Evolutionary conservation across 2,113 vertebrate genomes (phyloP).

Genomic region (Crocuta crocuta): DNA sequence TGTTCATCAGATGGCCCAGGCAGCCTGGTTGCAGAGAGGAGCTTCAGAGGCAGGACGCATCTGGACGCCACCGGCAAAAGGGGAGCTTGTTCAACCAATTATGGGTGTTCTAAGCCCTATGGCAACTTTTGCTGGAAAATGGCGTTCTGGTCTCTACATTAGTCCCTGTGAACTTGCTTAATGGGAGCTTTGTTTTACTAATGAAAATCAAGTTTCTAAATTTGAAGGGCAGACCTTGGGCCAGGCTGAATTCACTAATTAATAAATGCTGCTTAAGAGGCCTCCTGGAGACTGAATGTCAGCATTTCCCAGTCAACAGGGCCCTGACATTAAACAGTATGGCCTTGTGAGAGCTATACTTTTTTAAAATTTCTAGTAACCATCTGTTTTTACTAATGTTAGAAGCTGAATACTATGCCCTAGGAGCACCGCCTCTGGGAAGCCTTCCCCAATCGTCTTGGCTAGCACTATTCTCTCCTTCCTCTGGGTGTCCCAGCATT

Average conservation of each 20-base stretch:
- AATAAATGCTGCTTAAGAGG: neutral
- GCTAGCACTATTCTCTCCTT: neutral
- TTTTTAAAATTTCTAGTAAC: neutral
- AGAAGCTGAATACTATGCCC: neutral
- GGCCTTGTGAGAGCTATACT: neutral
- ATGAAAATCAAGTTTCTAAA: slow-evolving; percentile 51
- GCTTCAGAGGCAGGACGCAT: neutral
- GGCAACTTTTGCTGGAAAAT: neutral
- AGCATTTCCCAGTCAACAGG: neutral
- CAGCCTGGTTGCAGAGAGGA: neutral
- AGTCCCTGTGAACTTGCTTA: neutral
- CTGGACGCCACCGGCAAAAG: neutral
- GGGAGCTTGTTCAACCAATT: neutral
- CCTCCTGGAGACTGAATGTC: neutral
- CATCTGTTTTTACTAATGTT: neutral
- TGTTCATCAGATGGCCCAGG: neutral
- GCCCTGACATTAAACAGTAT: neutral
- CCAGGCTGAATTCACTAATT: neutral
- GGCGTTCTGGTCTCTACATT: neutral
- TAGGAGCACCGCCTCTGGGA: neutral
- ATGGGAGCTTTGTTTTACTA: neutral
- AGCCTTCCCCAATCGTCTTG: neutral
- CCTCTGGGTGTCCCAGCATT: neutral
- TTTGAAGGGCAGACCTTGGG: neutral
- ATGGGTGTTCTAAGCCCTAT: neutral